Conservation (phyloP, 1,140 invertebrate species). For the Drosophila nasuta region DNA sequence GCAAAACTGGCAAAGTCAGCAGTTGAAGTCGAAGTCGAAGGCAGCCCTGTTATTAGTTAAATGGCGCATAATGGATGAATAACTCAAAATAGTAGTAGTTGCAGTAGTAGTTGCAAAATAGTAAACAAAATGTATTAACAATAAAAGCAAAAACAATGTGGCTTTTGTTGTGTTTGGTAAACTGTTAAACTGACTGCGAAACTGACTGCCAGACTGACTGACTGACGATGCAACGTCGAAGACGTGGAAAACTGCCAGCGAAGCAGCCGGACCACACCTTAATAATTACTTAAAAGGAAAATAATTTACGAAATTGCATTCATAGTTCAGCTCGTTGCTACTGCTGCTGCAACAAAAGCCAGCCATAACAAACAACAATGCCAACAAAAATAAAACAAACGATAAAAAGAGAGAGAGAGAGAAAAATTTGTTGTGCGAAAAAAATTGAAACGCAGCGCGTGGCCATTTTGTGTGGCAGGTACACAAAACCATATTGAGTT, state of each 20-base stretch:
- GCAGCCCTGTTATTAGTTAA: conserved; percentile 76
- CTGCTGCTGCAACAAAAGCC: conserved; percentile 72
- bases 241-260: conserved; percentile 35
- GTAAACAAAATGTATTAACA: conserved; percentile 62
- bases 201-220: conserved; percentile 10
- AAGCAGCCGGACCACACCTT: conserved; percentile 75
- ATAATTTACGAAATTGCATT: conserved; percentile 85
- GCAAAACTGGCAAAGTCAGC: conserved; percentile 7
- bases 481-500: conserved; percentile 62
- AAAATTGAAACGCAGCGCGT: conserved; percentile 49
- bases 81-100: conserved; percentile 48
- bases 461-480: conserved; percentile 44
- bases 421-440: conserved; percentile 41
- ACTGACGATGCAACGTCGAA: conserved; percentile 24
- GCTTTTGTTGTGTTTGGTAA: conserved; percentile 75
- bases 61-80: conserved; percentile 80
- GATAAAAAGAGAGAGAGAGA: conserved; percentile 41
- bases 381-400: conserved; percentile 56
- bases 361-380: conserved; percentile 78
- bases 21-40: conserved; percentile 8
- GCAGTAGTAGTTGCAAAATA: conserved; percentile 42
- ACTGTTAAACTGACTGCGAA: conserved; percentile 59
- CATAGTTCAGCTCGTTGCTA: conserved; percentile 72
- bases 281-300: conserved; percentile 85
- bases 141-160: conserved; percentile 59